Base-by-base conservation (phyloP, 1,140 invertebrate genomes). In the Stegodyphus mimosarum region DNA sequence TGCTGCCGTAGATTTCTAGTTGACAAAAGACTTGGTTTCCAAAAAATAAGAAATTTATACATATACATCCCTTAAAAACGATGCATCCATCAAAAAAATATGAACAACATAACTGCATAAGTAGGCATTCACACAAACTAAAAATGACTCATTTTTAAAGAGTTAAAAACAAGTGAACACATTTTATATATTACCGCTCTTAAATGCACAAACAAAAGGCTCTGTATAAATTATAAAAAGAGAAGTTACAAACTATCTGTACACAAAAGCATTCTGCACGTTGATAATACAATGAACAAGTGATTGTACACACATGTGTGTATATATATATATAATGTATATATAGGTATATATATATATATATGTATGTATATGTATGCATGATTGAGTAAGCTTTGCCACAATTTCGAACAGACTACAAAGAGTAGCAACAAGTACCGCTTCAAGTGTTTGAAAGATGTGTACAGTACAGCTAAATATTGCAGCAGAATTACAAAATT, bases 291-390 rank as follows among this genome's bases (percentile, higher is more conserved):
- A 83, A 83, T 83, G 81, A 83, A 83, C 73, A 48, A 75, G 81
- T 83, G 81, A 83, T 83, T 83, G 81, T 83, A 83, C 66, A 69
- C 72, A 83, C 15, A 70, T 83, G 81, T 83, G 63, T 83, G 75
- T 83, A 83, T 83, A 83, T 67, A 67, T 83, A 55, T 75, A 69
- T 64, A 51, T 51, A 67, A 17, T 63, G 51, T 67, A 67, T 67
- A 67, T 67, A 67, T 67, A 67, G 70, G 70, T 83, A 75, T 76
- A 83, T 55, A 75, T 66, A 74, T 64, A 78, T 33, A 17, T 63
- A 55, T 67, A 67, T 67, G n/a, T 67, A 67, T 67, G n/a, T 52
- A 55, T 83, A 75, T 76, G 75, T 55, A 75, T 66, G 66, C 48
- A 78, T 78, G 76, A 78, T 78, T 78, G 76, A 78, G 33, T 78